Percentiles rank a stretch among this genome's conserved stretches.
These are phyloP conservation scores for Bolborhynchus lineola DNA, from an alignment of 2,113 vertebrate species.

Conservation along the genomic window DNA sequence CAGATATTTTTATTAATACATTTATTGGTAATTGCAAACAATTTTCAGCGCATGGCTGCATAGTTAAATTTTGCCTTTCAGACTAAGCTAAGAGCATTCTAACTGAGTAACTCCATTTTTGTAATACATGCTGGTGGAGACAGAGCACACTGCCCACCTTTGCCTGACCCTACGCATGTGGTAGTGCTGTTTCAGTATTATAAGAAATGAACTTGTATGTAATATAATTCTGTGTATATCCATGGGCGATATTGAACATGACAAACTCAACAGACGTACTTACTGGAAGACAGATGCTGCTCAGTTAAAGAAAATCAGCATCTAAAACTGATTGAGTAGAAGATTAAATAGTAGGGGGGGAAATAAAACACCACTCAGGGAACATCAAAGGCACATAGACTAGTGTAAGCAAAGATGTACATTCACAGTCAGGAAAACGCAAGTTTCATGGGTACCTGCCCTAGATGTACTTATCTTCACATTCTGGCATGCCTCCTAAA, in stretches of 20 bases:
- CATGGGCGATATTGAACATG: rapidly evolving
- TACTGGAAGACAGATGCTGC: background rate
- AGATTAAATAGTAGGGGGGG: background rate
- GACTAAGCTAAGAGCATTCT: background rate
- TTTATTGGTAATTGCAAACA: background rate
- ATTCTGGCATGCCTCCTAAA: background rate
- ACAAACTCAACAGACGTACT: rapidly evolving
- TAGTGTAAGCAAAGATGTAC: background rate
- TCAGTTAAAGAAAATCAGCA: background rate
- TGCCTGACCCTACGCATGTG: background rate
- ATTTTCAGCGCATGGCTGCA: background rate
- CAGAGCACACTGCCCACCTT: background rate
- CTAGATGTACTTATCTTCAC: background rate
- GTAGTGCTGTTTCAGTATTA: background rate
- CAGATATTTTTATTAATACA: background rate
- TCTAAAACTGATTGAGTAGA: background rate
- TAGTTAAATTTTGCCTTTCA: background rate
- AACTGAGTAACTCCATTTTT: background rate
- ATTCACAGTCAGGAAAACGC: background rate
- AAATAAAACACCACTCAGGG: background rate
- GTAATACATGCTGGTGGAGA: background rate
- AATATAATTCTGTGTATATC: background rate
- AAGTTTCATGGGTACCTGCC: background rate
- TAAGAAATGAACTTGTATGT: background rate
- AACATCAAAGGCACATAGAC: background rate